Conservation (phyloP, 64 coral and sea anemone genomes). For the Porites lutea region DNA sequence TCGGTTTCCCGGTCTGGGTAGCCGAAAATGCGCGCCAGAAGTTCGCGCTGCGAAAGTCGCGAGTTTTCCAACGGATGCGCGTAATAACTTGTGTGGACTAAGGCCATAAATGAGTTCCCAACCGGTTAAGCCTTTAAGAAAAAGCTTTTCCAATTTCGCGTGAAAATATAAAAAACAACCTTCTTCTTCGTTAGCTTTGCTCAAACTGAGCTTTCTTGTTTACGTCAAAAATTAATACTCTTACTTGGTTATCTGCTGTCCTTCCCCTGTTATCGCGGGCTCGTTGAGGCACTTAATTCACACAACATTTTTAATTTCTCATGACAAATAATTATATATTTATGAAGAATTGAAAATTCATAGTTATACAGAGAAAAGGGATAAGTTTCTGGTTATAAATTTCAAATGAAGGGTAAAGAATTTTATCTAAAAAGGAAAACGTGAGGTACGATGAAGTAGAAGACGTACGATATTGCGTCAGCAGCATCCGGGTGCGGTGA, state of each 20-base stretch:
- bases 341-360: no score
- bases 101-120: conserved; percentile 51
- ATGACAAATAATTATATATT: no score
- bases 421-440: no score
- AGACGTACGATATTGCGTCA: no score
- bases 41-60: conserved; percentile 69
- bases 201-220: neutral
- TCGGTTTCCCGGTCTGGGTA: conserved; percentile 16
- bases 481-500: no score
- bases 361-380: no score
- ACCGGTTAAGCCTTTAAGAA: neutral
- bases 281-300: neutral
- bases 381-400: no score
- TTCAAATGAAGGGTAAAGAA: no score
- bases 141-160: neutral
- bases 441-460: no score
- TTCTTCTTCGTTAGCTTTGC: neutral
- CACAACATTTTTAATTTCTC: no score
- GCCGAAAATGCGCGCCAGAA: conserved; percentile 75
- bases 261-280: neutral
- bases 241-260: conserved; percentile 26
- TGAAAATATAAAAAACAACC: neutral
- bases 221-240: neutral
- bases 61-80: conserved; percentile 59
- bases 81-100: conserved; percentile 67